Base-by-base conservation (phyloP, 2,113 vertebrate genomes). In the Pitta sordida region DNA sequence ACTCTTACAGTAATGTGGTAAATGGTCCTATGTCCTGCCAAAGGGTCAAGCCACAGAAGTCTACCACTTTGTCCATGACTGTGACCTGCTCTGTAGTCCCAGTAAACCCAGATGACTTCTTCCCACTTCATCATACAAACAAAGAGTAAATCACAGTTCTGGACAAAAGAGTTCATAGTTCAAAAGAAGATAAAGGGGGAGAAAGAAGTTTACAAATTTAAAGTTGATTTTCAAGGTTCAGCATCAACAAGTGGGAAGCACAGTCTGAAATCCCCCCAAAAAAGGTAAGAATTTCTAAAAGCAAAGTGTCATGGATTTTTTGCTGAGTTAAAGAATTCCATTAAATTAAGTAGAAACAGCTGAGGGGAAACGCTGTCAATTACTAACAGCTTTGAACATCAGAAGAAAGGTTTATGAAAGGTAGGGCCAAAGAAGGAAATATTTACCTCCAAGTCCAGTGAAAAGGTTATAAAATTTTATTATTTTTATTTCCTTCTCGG, bases 201-300 rank as follows among this genome's bases (percentile, higher is more conserved):
- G 43, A 20, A 44, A 32, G 15, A 83, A 7, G 11, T 9, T 52
- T 52, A 19, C 32, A 12, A 75, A 59, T 4, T 5, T 34, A 11
- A 24, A 52, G 29, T 6, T 67, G 4, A 20, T 85, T 36, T 41
- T 21, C 34, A 36, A 10, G 5, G 7, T 41, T 67, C 21, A 27
- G 30, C 37, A 24, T 41, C 49, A 59, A 17, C 13, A 39, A 7
- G 11, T 30, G 15, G 65, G 20, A 84, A 65, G 9, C 29, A 3
- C 11, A 18, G 9, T 24, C 8, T 2, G 1, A 3, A 43, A 18
- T 32, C 21, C 17, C n/a, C n/a, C n/a, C n/a, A n/a, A 30, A 58
- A 78, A 64, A 59, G 23, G 18, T 43, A 32, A 63, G 44, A 39
- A 48, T 60, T 27, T 36, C 18, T 48, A 48, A 53, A 71, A 64